These are phyloP conservation scores for Sympetrum striolatum DNA, from an alignment of 2,888 invertebrate species.

Conservation along the genomic window DNA sequence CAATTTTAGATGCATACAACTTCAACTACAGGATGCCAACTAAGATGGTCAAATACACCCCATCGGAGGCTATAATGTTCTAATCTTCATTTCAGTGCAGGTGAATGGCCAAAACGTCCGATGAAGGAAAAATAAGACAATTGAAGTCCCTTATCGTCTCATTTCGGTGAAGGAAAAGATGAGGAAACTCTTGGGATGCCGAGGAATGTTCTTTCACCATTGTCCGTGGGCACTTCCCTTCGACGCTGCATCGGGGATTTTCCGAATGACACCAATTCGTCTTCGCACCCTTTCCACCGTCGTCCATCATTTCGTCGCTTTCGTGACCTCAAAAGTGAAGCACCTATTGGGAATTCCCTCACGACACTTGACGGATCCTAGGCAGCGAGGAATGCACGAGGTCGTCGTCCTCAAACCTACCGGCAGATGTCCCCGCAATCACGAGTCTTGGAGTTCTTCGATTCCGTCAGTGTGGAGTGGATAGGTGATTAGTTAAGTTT, in stretches of 20 bases:
- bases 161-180: not conserved
- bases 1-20: too few relatives aligned
- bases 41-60: too few relatives aligned
- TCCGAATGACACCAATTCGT: not conserved
- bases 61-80: too few relatives aligned
- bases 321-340: not conserved
- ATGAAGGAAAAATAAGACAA: too few relatives aligned
- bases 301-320: not conserved
- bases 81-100: too few relatives aligned
- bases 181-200: not conserved
- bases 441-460: not conserved
- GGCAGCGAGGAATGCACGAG: not conserved
- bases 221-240: not conserved
- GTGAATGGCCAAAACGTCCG: too few relatives aligned
- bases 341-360: not conserved
- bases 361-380: not conserved
- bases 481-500: not conserved
- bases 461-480: not conserved
- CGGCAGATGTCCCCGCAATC: not conserved
- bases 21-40: too few relatives aligned
- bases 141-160: too few relatives aligned
- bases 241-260: not conserved
- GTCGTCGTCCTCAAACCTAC: not conserved
- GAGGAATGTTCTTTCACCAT: not conserved
- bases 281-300: not conserved